phyloP scores from a whole-genome alignment of 2,888 invertebrate species.

The Aphodius sticticus region DNA sequence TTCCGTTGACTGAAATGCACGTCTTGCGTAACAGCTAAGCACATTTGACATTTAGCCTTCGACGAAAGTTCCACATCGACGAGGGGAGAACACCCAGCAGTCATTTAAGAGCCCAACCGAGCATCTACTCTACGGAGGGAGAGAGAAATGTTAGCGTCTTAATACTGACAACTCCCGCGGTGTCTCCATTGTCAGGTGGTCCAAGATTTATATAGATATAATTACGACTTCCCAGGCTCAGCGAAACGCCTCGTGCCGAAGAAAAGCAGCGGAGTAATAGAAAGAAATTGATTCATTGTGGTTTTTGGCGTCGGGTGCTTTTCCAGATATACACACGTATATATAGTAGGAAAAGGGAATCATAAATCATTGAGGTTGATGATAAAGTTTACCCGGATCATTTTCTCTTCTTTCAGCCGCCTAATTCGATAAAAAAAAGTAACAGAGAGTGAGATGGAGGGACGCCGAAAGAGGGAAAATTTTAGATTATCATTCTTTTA shows the following conservation, averaged over 20 bases:
- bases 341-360: constrained; percentile 49
- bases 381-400: constrained; percentile 59
- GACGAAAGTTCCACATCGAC: neutral
- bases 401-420: constrained; percentile 55
- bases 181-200: constrained; percentile 51
- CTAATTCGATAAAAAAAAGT: constrained; percentile 50
- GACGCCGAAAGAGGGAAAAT: constrained; percentile 50
- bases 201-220: constrained; percentile 58
- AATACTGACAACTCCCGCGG: constrained; percentile 47
- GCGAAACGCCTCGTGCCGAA: constrained; percentile 43
- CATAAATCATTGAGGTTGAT: constrained; percentile 59
- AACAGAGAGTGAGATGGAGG: neutral
- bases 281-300: constrained; percentile 56
- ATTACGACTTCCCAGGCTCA: constrained; percentile 55
- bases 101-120: neutral
- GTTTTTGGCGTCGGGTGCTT: constrained; percentile 26
- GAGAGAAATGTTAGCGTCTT: constrained; percentile 40
- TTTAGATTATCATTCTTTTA: constrained; percentile 59
- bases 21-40: neutral
- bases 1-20: neutral
- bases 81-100: neutral
- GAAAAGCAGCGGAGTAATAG: constrained; percentile 46
- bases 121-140: constrained; percentile 1
- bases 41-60: neutral
- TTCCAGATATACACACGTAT: constrained; percentile 21